phyloP scores from a whole-genome alignment of 2,113 vertebrate species.

The Sinocyclocheilus anophthalmus region DNA sequence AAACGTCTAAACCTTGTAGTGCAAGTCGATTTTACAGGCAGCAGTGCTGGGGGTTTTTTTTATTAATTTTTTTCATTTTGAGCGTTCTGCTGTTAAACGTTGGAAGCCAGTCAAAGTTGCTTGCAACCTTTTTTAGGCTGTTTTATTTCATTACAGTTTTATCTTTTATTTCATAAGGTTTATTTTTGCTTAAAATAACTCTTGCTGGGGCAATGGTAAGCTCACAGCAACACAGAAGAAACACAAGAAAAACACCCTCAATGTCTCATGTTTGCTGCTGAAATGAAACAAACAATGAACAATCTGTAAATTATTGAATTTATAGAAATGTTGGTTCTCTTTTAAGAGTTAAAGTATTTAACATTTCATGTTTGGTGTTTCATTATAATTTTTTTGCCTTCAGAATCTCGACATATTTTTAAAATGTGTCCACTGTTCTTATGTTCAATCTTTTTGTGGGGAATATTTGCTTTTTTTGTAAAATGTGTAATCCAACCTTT shows the following conservation, averaged over 20 bases:
- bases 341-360: slow-evolving; percentile 86
- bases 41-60: neutral
- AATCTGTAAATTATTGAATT: slow-evolving; percentile 86
- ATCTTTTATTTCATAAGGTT: slow-evolving; percentile 22
- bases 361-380: slow-evolving; percentile 86
- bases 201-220: slow-evolving; percentile 21
- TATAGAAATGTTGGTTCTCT: slow-evolving; percentile 75
- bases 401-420: slow-evolving; percentile 78
- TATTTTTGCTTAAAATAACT: slow-evolving; percentile 45
- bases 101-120: slow-evolving; percentile 39
- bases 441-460: slow-evolving; percentile 13
- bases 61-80: neutral
- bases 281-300: slow-evolving; percentile 44
- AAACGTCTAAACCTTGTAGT: neutral
- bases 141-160: slow-evolving; percentile 22
- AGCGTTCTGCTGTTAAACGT: slow-evolving; percentile 22
- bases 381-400: slow-evolving; percentile 73
- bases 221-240: slow-evolving; percentile 34
- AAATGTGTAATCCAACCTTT: slow-evolving; percentile 33
- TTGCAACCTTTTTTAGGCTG: neutral
- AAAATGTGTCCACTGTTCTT: slow-evolving; percentile 82
- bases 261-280: slow-evolving; percentile 53
- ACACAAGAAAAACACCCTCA: slow-evolving; percentile 23
- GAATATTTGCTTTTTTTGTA: slow-evolving; percentile 15
- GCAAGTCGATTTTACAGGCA: slow-evolving; percentile 16